Evolutionary conservation across 2,888 invertebrate genomes (phyloP).

Genomic region (Malachius bipustulatus): DNA sequence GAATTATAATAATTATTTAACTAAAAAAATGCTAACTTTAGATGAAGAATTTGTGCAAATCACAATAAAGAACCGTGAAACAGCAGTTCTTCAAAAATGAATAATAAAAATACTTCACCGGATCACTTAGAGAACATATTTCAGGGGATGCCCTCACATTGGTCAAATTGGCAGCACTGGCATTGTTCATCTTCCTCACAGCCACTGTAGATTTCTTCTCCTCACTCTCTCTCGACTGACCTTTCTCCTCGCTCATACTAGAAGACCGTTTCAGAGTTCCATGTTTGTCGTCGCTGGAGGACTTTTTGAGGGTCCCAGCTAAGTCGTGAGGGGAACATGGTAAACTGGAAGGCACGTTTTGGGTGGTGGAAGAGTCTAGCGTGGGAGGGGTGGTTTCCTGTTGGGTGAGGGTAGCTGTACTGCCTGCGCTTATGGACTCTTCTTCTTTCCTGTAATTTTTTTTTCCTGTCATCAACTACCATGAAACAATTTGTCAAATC

Average conservation of each 20-base stretch:
- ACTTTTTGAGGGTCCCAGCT: constrained; percentile 8
- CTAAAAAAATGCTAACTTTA: no score
- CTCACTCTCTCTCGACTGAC: constrained; percentile 28
- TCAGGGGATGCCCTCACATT: constrained; percentile 43
- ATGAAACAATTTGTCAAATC: no score
- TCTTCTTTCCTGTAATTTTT: constrained; percentile 28
- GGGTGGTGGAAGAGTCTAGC: constrained; percentile 24
- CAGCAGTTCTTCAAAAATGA: no score
- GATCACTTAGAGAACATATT: constrained; percentile 35
- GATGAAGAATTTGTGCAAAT: no score
- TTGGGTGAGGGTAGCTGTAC: constrained; percentile 33
- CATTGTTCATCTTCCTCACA: constrained; percentile 39
- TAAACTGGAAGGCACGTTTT: constrained; percentile 27
- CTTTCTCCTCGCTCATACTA: constrained; percentile 34
- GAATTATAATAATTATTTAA: no score
- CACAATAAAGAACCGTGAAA: no score
- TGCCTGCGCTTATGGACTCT: constrained; percentile 30
- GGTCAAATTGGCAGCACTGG: constrained; percentile 47
- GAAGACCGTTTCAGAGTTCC: constrained; percentile 37
- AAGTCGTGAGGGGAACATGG: constrained; percentile 26
- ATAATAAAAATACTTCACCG: constrained; percentile 30
- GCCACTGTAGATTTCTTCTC: constrained; percentile 16
- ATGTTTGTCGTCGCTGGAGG: constrained; percentile 20
- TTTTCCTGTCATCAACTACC: no score
- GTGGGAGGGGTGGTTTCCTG: constrained; percentile 22